These are phyloP conservation scores for Neodon shergylaensis DNA, from an alignment of 2,113 vertebrate species.

Conservation along the genomic window DNA sequence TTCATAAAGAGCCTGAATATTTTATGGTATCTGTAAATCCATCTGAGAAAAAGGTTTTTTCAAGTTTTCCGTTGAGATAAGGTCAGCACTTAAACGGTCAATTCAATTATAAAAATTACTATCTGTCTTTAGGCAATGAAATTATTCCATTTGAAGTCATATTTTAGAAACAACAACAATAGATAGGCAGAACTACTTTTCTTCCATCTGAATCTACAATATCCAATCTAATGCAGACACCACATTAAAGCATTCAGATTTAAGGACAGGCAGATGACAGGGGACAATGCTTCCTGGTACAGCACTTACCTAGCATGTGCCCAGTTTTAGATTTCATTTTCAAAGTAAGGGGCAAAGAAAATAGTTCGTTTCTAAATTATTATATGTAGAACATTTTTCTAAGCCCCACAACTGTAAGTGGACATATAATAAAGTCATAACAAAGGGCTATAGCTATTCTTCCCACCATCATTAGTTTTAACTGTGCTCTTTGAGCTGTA, in stretches of 20 bases:
- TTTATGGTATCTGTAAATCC: background rate
- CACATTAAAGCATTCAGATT: background rate
- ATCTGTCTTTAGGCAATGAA: conserved; percentile 19
- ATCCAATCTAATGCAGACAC: background rate
- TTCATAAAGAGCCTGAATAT: conserved; percentile 41
- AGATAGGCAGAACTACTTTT: background rate
- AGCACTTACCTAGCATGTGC: background rate
- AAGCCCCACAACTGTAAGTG: background rate
- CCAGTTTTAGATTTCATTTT: background rate
- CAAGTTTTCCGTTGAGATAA: conserved; percentile 16
- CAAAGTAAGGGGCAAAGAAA: background rate
- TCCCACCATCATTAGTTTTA: background rate
- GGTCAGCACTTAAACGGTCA: background rate
- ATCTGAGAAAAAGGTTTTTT: background rate
- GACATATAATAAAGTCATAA: background rate
- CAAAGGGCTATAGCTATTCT: background rate
- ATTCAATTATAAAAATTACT: conserved; percentile 22
- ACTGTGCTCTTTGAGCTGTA: background rate
- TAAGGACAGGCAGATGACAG: too few species aligned
- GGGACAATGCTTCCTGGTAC: background rate
- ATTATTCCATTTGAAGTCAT: background rate
- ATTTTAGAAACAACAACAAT: background rate
- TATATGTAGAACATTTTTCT: background rate
- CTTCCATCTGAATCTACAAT: background rate
- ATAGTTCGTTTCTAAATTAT: background rate